Base-by-base conservation (phyloP, 23 tunicate genomes). In the Aplidium turbinatum region DNA sequence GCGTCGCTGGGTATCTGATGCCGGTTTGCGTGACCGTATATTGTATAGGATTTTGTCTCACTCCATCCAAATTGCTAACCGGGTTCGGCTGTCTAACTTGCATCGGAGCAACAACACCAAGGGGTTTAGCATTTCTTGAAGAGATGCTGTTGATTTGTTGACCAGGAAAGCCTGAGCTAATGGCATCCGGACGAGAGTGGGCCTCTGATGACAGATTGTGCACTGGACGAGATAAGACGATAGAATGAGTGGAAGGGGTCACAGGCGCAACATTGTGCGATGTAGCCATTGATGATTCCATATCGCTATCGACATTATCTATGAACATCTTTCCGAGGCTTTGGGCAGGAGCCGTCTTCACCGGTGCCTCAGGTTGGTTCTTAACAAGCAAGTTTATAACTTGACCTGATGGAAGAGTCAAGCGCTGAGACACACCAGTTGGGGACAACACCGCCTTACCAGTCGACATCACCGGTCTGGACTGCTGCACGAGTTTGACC, bases 371-470 rank as follows among this genome's bases (percentile, higher is more conserved):
- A 54, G 22, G 61, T 50, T n/a, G n/a, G n/a, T n/a, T n/a, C n/a
- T 65, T 65, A 7, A 65, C 72, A 4, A 65, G 65, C 33, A 78
- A 35, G 53, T 38, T 78, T 34, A 78, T 78, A 52, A 78, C 63
- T 50, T 78, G 83, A 1, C 83, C 83, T 33, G 83, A 47, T 6
- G 83, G 75, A 23, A 63, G 21, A 1, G 72, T 61, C 21, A 46
- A 28, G 1, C 58, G 52, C 16, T 51, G 63, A 6, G 83, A 47
- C 16, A 33, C 60, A 52, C 47, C 58, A 28, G 38, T 24, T 21
- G 58, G 4, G 24, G 57, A n/a, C 58, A 70, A 28, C 13, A 42
- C 13, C 16, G 11, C 13, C 50, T 16, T 42, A 42, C 16, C 16
- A 9, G 13, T 16, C 16, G 50, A 16, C 50, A 16, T 9, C 11